Conservation (phyloP, 2,113 vertebrate species). For the Melanerpes aurifrons region DNA sequence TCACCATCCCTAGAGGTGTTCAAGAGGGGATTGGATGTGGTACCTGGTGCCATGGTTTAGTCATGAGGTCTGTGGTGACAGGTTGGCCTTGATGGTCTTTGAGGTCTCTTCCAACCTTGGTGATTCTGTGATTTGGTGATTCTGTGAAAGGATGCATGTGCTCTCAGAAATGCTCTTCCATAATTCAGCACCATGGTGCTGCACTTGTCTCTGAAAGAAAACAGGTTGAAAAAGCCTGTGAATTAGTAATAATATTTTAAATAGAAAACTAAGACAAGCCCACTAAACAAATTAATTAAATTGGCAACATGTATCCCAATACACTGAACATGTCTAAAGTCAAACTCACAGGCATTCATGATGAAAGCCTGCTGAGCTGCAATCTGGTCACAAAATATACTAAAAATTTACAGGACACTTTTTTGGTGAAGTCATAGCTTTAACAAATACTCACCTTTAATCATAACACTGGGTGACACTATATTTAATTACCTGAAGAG, state of each 20-base stretch:
- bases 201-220: neutral
- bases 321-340: neutral
- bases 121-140: neutral
- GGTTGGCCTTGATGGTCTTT: too few relatives aligned
- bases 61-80: too few relatives aligned
- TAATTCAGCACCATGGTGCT: neutral
- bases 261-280: neutral
- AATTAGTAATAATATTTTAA: neutral
- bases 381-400: neutral
- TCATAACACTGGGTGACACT: neutral
- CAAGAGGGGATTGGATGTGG: too few relatives aligned
- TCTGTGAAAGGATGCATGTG: neutral
- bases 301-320: neutral
- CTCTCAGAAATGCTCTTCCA: neutral
- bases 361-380: neutral
- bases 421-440: neutral
- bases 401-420: neutral
- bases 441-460: slow-evolving; percentile 21
- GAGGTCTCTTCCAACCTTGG: too few relatives aligned
- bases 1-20: too few relatives aligned
- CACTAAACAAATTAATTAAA: neutral
- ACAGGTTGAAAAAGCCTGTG: neutral
- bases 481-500: neutral
- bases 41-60: too few relatives aligned
- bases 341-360: neutral